A percentile compares a stretch with the other conserved stretches of the same genome.
These are phyloP conservation scores for Typhlichthys eigenmanni DNA, from an alignment of 2,797 vertebrate genomes.

Conservation along the genomic window DNA sequence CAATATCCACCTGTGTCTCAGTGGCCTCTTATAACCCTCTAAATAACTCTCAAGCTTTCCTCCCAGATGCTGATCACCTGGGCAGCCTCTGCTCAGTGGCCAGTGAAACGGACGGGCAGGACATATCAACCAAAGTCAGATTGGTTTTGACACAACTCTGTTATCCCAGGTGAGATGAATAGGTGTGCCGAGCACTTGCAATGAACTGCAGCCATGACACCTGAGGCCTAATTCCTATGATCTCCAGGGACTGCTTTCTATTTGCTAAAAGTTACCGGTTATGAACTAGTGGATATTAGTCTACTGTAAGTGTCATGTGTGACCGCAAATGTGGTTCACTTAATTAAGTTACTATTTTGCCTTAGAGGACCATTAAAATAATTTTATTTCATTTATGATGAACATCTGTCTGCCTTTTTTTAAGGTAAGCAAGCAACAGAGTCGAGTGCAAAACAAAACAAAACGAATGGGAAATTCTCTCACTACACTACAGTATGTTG, in stretches of 20 bases:
- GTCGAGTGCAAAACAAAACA: too few species aligned
- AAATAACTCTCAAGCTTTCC: conserved; percentile 62
- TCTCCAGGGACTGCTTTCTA: conserved; percentile 19
- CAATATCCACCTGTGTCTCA: conserved; percentile 61
- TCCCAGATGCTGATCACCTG: conserved; percentile 49
- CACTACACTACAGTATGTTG: too few species aligned
- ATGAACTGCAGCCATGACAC: conserved; percentile 41
- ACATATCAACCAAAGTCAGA: conserved; percentile 64
- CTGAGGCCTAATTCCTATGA: conserved; percentile 38
- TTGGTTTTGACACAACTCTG: conserved; percentile 71
- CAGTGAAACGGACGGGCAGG: conserved; percentile 55
- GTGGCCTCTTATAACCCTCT: conserved; percentile 49
- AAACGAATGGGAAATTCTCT: too few species aligned
- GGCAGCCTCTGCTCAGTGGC: conserved; percentile 49
- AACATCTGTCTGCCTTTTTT: too few species aligned
- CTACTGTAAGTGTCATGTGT: too few species aligned
- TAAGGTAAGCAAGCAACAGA: too few species aligned
- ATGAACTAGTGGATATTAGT: not conserved
- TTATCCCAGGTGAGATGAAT: conserved; percentile 50
- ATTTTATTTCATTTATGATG: too few species aligned
- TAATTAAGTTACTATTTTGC: not conserved
- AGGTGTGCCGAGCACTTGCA: conserved; percentile 42
- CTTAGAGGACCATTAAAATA: not conserved
- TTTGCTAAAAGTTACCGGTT: conserved; percentile 2
- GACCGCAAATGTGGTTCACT: not conserved